Evolutionary conservation across 64 coral and sea anemone genomes (phyloP).

Genomic region (Montipora foliosa): DNA sequence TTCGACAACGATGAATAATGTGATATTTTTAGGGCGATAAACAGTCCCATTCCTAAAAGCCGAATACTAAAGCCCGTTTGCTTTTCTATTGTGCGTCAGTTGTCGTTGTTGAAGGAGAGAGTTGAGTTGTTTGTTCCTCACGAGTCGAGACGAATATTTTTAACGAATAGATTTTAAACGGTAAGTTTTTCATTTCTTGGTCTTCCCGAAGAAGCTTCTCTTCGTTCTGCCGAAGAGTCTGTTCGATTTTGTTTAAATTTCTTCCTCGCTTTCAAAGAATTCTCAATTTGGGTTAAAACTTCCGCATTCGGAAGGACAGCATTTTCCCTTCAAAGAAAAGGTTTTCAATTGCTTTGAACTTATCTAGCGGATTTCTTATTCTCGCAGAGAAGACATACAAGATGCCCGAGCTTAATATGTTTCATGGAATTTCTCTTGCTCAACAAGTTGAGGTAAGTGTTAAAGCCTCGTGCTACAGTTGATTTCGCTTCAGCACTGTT

Average conservation of each 20-base stretch:
- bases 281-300: not conserved
- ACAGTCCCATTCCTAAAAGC: not conserved
- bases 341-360: not conserved
- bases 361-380: not conserved
- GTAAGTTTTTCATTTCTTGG: too few species aligned
- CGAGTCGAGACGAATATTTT: too few species aligned
- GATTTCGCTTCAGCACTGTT: not conserved
- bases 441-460: conserved; percentile 2
- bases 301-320: not conserved
- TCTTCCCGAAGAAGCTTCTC: too few species aligned
- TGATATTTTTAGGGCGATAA: conserved; percentile 5
- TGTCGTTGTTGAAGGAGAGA: not conserved
- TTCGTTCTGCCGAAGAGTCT: not conserved
- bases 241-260: not conserved
- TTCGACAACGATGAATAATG: not conserved
- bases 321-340: not conserved
- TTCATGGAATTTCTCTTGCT: not conserved
- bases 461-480: not conserved
- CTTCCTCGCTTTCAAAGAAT: not conserved
- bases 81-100: not conserved
- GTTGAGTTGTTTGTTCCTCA: too few species aligned
- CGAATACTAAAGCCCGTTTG: not conserved
- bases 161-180: too few species aligned
- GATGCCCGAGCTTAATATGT: conserved; percentile 5
- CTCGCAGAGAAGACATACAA: not conserved